Evolutionary conservation across 2,888 invertebrate species (phyloP), one percentile per base, ranked within the genome.

Genomic region (Thysanoteuthis rhombus): DNA sequence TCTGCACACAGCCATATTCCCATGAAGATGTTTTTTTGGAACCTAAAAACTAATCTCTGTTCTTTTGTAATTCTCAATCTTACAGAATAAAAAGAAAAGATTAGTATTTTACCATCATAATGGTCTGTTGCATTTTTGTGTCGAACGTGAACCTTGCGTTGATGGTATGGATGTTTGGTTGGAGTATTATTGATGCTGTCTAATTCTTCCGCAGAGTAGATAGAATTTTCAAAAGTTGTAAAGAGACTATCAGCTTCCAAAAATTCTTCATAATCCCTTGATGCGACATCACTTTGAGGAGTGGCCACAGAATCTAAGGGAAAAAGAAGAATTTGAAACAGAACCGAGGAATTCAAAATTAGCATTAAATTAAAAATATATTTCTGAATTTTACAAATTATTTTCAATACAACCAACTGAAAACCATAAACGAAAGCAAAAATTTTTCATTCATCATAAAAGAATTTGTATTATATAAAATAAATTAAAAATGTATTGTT

Each of bases 141-240:
- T 10, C 12, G 75, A 75, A 32, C 1, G 6, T 75, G 6, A 75
- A 16, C n/a, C 47, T 4, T 19, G 25, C 25, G 25, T n/a, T 3
- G n/a, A 1, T n/a, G 75, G n/a, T n/a, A 8, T 0, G 3, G 75
- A n/a, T 16, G 75, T 75, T n/a, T 75, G 6, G n/a, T 75, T 10
- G 75, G 75, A 3, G 75, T 75, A 75, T n/a, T 39, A 75, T n/a
- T 39, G 36, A 42, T 45, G 22, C 36, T 45, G 42, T 45, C 47
- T 6, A 47, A 6, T 42, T 47, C 42, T 3, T 45, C 42, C 0
- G n/a, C 19, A 19, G 42, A 39, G 19, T 92, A 45, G 42, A 92
- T n/a, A 40, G n/a, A 92, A 32, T 92, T 39, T 92, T 45, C 92
- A n/a, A 92, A 92, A n/a, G 36, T 92, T 40, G 92, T 42, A 45